Evolutionary conservation across 2,797 vertebrate genomes (phyloP), one percentile per base, ranked within the genome.

Genomic region (Enteromius anoplus): DNA sequence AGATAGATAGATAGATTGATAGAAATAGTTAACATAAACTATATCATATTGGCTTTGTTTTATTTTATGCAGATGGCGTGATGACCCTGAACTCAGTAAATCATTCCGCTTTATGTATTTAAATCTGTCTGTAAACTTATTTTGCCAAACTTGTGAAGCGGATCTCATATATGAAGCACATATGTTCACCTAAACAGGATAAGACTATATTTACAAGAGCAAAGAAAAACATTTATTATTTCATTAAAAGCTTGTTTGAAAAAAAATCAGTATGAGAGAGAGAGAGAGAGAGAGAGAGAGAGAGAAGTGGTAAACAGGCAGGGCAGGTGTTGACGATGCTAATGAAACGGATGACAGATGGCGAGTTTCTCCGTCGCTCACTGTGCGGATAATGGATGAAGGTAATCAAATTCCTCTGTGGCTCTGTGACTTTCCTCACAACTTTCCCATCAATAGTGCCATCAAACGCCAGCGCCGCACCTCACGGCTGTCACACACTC

Each of bases 341-440:
- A 98, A 98, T 98, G 97, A 99, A 99, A 98, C 94, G 94, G 96
- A 97, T 97, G 98, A 97, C 98, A 99, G 98, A 99, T 99, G 98
- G 98, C 92, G 95, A 95, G 96, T 95, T 96, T 96, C 95, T 94
- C 92, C 93, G 97, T 96, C 96, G 94, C 96, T 97, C 96, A 95
- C 96, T 96, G 96, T 95, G 96, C 95, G 94, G 97, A 96, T 97
- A 98, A 99, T 98, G 96, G 97, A 97, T 97, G 96, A 97, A 98
- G 96, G 97, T 98, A 98, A 98, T 98, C 96, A 97, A 96, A 97
- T 97, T 97, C 97, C 97, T 97, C 95, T 93, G 97, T 97, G 97
- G 95, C 95, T 96, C 95, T 95, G 95, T 92, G 96, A 97, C 96
- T 98, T 98, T 97, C 96, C 97, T 97, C 96, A 97, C 94, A 98